phyloP scores from a whole-genome alignment of 2,113 vertebrate species.

The Phrynosoma platyrhinos region DNA sequence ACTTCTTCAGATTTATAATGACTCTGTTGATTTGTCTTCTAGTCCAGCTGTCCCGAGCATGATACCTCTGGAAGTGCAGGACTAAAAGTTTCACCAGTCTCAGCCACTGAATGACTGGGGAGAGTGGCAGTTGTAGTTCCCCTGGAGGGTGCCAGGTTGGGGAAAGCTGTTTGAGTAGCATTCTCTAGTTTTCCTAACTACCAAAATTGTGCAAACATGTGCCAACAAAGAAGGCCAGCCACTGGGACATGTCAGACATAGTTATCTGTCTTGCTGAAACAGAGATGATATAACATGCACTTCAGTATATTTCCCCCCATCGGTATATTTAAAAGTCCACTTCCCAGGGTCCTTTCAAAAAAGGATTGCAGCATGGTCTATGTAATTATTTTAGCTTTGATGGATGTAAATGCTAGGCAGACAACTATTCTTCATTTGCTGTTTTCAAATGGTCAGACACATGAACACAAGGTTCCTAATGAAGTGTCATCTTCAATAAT shows the following conservation, averaged over 20 bases:
- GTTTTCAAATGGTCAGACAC: not conserved
- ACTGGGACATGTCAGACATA: not conserved
- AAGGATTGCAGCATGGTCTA: not conserved
- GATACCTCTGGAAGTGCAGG: not conserved
- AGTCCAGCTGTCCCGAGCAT: not conserved
- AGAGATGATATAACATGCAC: not conserved
- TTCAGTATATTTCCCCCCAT: not conserved
- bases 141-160: not conserved
- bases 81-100: not conserved
- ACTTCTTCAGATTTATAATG: conserved; percentile 20
- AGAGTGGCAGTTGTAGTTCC: not conserved
- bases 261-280: too few relatives aligned
- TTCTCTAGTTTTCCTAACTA: conserved; percentile 41
- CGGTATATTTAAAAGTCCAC: too few relatives aligned
- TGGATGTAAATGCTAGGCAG: not conserved
- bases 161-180: conserved; percentile 26
- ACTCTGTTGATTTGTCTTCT: conserved; percentile 49
- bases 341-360: too few relatives aligned
- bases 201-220: conserved; percentile 50
- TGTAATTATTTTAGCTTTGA: not conserved
- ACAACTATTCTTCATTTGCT: not conserved
- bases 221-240: not conserved
- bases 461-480: conserved; percentile 53
- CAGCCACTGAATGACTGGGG: not conserved
- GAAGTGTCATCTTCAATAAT: conserved; percentile 60